phyloP scores from a whole-genome alignment of 2,113 vertebrate species.

The Podarcis muralis region DNA sequence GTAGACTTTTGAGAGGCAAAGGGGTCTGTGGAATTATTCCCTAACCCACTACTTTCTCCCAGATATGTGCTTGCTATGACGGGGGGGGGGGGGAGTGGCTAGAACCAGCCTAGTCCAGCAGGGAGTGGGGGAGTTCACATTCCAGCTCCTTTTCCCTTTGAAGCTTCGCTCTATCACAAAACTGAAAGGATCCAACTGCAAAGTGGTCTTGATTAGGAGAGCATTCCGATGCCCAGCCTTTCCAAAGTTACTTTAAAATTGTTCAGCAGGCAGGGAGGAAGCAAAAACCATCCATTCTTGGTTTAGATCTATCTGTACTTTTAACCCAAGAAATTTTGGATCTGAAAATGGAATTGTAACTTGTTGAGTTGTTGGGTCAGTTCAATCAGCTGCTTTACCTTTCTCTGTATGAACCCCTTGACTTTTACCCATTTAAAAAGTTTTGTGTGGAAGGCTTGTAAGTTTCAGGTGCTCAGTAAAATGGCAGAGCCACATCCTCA shows the following conservation, averaged over 20 bases:
- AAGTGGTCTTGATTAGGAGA: neutral
- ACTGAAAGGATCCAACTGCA: neutral
- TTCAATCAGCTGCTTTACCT: neutral
- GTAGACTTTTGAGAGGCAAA: neutral
- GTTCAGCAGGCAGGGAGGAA: neutral
- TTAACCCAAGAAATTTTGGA: neutral
- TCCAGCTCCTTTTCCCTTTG: neutral
- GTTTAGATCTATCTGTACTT: neutral
- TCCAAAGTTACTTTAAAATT: neutral
- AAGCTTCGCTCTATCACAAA: neutral
- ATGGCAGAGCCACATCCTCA: neutral
- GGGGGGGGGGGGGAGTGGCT: too few relatives aligned
- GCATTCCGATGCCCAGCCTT: neutral
- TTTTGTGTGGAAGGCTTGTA: neutral
- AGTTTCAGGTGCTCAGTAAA: conserved; percentile 4
- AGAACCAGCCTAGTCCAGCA: too few relatives aligned
- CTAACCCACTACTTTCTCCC: neutral
- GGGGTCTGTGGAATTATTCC: neutral
- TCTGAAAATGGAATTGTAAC: neutral
- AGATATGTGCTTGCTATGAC: neutral
- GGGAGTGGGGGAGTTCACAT: neutral
- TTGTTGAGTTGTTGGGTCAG: neutral
- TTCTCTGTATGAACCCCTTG: neutral
- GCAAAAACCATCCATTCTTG: neutral
- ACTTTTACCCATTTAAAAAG: neutral